A percentile compares a stretch with the other conserved stretches of the same genome.
These are phyloP conservation scores for Isaurus tuberculatus DNA, from an alignment of 92 coral and sea anemone species.

Conservation along the genomic window DNA sequence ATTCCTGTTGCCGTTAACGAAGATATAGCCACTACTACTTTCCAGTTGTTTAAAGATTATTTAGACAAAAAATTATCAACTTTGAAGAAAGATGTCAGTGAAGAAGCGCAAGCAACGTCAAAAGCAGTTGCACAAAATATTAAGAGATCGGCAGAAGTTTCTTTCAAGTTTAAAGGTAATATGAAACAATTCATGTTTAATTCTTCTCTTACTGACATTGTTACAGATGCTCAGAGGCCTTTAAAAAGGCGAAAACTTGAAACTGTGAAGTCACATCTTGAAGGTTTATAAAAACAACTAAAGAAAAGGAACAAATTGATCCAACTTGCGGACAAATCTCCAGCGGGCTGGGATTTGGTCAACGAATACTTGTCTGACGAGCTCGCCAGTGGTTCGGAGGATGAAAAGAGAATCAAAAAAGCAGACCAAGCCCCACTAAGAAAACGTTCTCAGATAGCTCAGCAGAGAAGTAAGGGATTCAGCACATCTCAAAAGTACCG, in stretches of 20 bases:
- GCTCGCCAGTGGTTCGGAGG: too few relatives aligned
- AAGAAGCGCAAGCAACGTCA: constrained; percentile 27
- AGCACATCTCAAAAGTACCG: not conserved
- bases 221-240: constrained; percentile 13
- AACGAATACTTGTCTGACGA: too few relatives aligned
- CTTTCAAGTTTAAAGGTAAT: constrained; percentile 49
- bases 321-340: too few relatives aligned
- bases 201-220: constrained; percentile 31
- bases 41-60: constrained; percentile 30
- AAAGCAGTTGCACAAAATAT: constrained; percentile 41
- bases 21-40: constrained; percentile 17
- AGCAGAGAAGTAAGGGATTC: too few relatives aligned
- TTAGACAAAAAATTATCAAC: constrained; percentile 38
- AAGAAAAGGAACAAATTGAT: constrained; percentile 51
- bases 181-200: constrained; percentile 50
- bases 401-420: too few relatives aligned
- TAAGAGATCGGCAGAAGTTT: constrained; percentile 32
- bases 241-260: constrained; percentile 13
- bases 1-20: not conserved
- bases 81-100: constrained; percentile 24
- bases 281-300: constrained; percentile 40
- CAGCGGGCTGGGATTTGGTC: too few relatives aligned
- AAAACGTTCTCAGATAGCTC: not conserved
- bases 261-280: constrained; percentile 1
- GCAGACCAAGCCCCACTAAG: not conserved